phyloP scores from a whole-genome alignment of 64 coral and sea anemone genomes.

The Montipora capricornis region DNA sequence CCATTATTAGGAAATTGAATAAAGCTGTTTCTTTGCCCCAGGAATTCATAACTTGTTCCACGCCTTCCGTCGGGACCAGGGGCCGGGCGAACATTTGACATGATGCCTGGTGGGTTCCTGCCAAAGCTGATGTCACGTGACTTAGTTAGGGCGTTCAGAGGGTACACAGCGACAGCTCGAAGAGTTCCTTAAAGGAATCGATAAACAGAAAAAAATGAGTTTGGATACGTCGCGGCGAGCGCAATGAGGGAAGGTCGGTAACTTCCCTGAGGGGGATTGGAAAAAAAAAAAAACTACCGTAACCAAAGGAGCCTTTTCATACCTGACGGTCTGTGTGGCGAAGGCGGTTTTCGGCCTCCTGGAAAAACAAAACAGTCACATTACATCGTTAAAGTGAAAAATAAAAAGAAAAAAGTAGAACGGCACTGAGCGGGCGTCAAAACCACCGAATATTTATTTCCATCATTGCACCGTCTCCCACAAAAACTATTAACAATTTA shows the following conservation, averaged over 20 bases:
- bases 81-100: constrained; percentile 52
- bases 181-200: constrained; percentile 63
- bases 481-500: background rate
- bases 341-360: constrained; percentile 33
- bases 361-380: background rate
- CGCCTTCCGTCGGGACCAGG: constrained; percentile 60
- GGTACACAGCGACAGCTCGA: constrained; percentile 85
- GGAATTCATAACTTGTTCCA: constrained; percentile 68
- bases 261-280: too few relatives aligned
- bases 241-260: too few relatives aligned
- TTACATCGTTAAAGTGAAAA: background rate
- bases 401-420: background rate
- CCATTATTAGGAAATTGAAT: constrained; percentile 75
- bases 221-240: background rate
- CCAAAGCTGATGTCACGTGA: constrained; percentile 71
- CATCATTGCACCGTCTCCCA: too few relatives aligned
- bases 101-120: constrained; percentile 61
- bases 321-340: constrained; percentile 57
- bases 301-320: background rate
- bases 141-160: constrained; percentile 54
- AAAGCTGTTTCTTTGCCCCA: constrained; percentile 68
- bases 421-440: background rate
- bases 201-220: background rate
- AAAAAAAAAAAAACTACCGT: too few relatives aligned
- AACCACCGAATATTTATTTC: too few relatives aligned